Base-by-base conservation (phyloP, 2,797 vertebrate genomes). In the Arnoldichthys spilopterus region DNA sequence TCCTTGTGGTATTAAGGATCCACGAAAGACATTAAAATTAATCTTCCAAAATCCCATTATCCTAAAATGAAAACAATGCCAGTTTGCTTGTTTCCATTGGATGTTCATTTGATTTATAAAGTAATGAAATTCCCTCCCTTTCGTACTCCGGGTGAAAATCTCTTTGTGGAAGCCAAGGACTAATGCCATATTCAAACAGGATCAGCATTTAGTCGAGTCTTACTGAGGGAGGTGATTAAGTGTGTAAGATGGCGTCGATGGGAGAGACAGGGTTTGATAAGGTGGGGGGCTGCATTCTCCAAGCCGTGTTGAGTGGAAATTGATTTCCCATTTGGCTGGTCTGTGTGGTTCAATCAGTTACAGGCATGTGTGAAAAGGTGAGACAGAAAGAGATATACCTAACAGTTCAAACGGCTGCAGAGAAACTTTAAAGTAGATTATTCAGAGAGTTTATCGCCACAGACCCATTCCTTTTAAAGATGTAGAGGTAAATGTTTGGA, bases 251-350 rank as follows among this genome's bases (percentile, higher is more conserved):
- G 82, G 74, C 77, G 61, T 83, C 74, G 22, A 79, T 83, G 79
- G 71, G 71, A 76, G 71, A 82, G 72, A 83, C 77, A 47, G 72
- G 18, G 53, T 76, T 78, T 84, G 85, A 85, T 85, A 85, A 85
- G 71, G 58, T 22, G 54, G 58, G 70, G 77, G 62, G 68, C 32
- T 68, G 70, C 26, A 64, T 79, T 78, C 79, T 77, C 76, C 76
- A 62, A 45, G 66, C 61, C 32, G 40, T 61, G 80, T 83, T 81
- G 77, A 76, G 56, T 76, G 75, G 54, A 77, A 77, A 88, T 88
- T 87, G 87, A 88, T 88, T 88, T 87, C 83, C 62, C 85, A 88
- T 88, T 87, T 85, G 84, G 72, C 74, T 83, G 78, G 83, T 78
- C 77, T 76, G 81, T 82, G 73, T 76, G 79, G 79, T 79, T 81